Conservation (phyloP, 2,797 vertebrate genomes). For the Harpagifer antarcticus region DNA sequence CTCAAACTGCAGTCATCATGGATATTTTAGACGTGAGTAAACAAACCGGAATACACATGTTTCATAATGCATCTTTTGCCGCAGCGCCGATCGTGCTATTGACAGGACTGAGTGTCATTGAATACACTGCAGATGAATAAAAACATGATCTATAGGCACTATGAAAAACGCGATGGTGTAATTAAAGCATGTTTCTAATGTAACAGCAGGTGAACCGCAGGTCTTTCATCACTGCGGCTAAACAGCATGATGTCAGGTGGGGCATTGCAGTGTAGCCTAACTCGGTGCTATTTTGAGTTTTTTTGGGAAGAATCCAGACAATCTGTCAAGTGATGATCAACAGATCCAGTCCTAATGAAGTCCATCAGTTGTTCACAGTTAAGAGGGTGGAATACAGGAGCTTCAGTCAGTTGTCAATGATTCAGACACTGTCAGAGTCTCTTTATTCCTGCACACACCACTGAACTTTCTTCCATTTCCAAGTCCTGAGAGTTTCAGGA, state of each 20-base stretch:
- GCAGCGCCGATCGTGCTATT: slow-evolving; percentile 46
- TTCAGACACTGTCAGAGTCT: slow-evolving; percentile 28
- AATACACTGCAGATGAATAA: background rate
- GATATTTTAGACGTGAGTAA: slow-evolving; percentile 66
- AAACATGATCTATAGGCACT: background rate
- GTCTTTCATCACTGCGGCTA: slow-evolving; percentile 23
- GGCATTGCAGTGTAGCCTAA: slow-evolving; percentile 27
- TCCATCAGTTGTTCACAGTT: slow-evolving; percentile 22
- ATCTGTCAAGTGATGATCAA: slow-evolving; percentile 7
- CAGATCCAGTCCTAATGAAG: slow-evolving; percentile 29
- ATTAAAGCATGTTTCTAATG: background rate
- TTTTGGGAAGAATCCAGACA: slow-evolving; percentile 1
- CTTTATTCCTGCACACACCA: slow-evolving; percentile 32
- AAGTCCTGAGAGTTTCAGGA: slow-evolving; percentile 31
- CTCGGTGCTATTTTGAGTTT: background rate
- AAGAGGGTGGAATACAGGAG: background rate
- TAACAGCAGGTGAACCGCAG: slow-evolving; percentile 32
- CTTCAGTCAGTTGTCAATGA: slow-evolving; percentile 40
- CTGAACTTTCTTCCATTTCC: slow-evolving; percentile 42
- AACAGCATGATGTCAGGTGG: slow-evolving; percentile 32
- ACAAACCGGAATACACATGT: background rate
- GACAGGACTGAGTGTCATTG: slow-evolving; percentile 19
- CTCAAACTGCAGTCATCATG: slow-evolving; percentile 12
- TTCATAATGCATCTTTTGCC: slow-evolving; percentile 32
- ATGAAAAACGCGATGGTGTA: background rate